Conservation (phyloP, 2,797 vertebrate genomes). For the Acrocephalus scirpaceus region DNA sequence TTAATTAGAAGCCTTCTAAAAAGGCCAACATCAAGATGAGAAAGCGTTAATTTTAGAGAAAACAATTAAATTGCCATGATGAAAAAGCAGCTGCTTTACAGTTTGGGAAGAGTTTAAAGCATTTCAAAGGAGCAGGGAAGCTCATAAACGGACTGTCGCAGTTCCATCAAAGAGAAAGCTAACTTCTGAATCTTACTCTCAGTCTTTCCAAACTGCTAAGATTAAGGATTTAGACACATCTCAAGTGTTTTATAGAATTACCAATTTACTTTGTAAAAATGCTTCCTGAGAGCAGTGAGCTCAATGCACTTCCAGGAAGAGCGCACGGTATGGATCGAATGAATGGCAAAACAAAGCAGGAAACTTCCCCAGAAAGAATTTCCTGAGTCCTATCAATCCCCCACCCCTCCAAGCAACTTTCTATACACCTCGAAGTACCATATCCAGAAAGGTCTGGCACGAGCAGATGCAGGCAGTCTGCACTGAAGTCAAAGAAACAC, state of each 20-base stretch:
- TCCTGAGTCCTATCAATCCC: background rate
- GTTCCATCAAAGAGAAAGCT: background rate
- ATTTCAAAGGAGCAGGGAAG: background rate
- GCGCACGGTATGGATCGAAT: rapidly evolving
- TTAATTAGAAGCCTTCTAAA: background rate
- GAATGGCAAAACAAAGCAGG: background rate
- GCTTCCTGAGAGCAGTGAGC: background rate
- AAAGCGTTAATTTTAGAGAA: background rate
- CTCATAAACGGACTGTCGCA: background rate
- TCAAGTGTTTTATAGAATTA: background rate
- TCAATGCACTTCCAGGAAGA: background rate
- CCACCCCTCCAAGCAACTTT: background rate
- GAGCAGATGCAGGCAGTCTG: background rate
- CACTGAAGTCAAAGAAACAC: background rate
- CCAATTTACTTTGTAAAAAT: background rate
- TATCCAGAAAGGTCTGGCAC: background rate
- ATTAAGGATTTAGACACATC: background rate
- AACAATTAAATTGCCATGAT: background rate
- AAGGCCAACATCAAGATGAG: background rate
- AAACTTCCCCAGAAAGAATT: background rate
- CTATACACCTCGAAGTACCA: background rate
- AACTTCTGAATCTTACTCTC: background rate
- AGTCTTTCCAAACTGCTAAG: background rate
- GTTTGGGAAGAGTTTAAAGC: background rate
- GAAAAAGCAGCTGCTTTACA: background rate